Evolutionary conservation across 30 jellyfish, hydroid and myxozoan genomes (phyloP), one percentile per base, ranked within the genome.

Genomic region (Hydractinia symbiolongicarpus): DNA sequence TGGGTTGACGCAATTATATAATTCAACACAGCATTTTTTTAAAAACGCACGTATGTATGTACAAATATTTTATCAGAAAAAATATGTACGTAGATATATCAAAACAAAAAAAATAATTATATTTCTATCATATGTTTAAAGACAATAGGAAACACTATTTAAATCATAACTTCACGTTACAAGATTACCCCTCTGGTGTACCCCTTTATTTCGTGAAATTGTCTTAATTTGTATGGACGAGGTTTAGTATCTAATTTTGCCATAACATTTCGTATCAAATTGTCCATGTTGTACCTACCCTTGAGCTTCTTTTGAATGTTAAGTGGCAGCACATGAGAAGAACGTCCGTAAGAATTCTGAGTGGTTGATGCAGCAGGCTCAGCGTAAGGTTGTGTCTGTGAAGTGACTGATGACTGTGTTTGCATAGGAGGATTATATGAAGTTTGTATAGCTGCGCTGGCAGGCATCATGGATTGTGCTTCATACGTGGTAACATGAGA

Each of bases 221-320:
- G 44, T 30, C 44, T 30, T 30, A 30, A 30, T 30, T 30, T 30
- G 44, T 30, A 30, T 30, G 44, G 44, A 30, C 44, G 44, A 30
- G 44, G 44, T 30, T 30, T 30, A 30, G 44, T 30, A 64, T 64
- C 74, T 7, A 64, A n/a, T n/a, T 44, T n/a, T 13, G 19, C 40
- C 17, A 64, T n/a, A 7, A 64, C 74, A 6, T 13, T 44, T 6
- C 40, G 52, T n/a, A 64, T 51, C 40, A 64, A 64, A 64, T 64
- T 64, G 40, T 64, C 74, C 17, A 64, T 7, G 74, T 11, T 71
- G 85, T 77, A 77, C 85, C 79, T 77, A 77, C 85, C 85, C 85
- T 77, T 77, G 7, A 77, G 53, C 55, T 77, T 77, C 79, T 77
- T 77, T 58, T 77, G 78, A 19, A 74, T 50, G n/a, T 74, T 74